phyloP scores from a whole-genome alignment of 1,140 invertebrate genomes.

The Charaxes varanes region DNA sequence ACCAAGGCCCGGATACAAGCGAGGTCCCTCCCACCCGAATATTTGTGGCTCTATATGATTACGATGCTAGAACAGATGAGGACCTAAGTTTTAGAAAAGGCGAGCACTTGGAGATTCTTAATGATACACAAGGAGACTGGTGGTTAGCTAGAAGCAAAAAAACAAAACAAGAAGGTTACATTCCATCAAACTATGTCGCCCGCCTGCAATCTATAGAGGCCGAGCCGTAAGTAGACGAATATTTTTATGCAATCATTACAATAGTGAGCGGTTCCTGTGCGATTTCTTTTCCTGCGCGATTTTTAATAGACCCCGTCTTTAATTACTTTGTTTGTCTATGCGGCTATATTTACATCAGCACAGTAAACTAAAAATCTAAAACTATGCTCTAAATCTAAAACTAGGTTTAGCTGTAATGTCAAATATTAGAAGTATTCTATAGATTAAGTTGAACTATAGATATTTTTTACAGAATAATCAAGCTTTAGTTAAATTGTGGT shows the following conservation, averaged over 20 bases:
- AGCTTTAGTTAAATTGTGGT: no score
- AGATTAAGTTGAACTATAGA: no score
- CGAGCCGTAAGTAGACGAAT: constrained; percentile 92
- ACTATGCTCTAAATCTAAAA: no score
- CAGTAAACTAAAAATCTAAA: no score
- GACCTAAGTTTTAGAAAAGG: constrained; percentile 98
- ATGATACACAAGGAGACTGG: constrained; percentile 98
- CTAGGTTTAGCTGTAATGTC: no score
- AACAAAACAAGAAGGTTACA: constrained; percentile 97
- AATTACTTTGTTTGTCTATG: constrained; percentile 7
- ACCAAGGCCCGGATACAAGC: constrained; percentile 61
- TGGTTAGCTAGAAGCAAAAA: constrained; percentile 97
- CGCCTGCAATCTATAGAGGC: constrained; percentile 99
- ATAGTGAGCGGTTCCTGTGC: constrained; percentile 55
- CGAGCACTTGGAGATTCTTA: constrained; percentile 97
- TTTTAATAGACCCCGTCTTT: constrained; percentile 21
- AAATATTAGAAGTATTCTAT: no score
- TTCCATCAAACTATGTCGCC: constrained; percentile 99
- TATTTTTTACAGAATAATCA: no score
- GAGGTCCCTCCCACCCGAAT: constrained; percentile 84
- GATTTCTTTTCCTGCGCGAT: constrained; percentile 52
- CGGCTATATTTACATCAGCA: constrained; percentile 1
- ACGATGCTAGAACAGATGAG: constrained; percentile 98
- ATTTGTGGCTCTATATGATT: constrained; percentile 98
- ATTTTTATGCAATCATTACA: constrained; percentile 62